Percentiles rank a stretch among this genome's conserved stretches.
phyloP scores from a whole-genome alignment of 2,888 invertebrate species.

The Cryptophagus acutangulus region DNA sequence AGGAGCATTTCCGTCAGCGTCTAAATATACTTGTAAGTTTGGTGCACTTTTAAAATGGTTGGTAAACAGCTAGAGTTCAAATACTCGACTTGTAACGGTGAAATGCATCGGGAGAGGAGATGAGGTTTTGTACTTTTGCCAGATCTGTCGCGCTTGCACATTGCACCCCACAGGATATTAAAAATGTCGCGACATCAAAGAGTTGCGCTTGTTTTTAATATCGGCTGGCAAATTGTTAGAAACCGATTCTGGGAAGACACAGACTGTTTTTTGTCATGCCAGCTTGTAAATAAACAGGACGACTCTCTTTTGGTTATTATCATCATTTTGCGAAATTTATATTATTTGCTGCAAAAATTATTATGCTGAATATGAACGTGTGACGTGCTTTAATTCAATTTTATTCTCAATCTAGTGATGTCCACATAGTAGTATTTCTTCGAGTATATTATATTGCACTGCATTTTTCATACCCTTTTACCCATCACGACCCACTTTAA shows the following conservation, averaged over 20 bases:
- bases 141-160: conserved; percentile 20
- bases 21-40: conserved; percentile 23
- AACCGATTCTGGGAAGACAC: conserved; percentile 20
- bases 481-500: no score
- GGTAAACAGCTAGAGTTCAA: conserved; percentile 29
- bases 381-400: no score
- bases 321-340: neutral
- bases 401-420: no score
- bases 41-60: conserved; percentile 28
- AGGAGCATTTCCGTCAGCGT: conserved; percentile 19
- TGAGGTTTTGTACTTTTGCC: conserved; percentile 22
- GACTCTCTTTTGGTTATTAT: neutral
- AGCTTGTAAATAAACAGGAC: conserved; percentile 3
- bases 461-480: no score
- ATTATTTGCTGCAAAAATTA: conserved; percentile 1
- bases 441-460: no score
- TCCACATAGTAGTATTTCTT: no score
- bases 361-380: no score
- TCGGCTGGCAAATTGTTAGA: conserved; percentile 23
- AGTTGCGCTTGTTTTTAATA: conserved; percentile 23
- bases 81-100: conserved; percentile 23
- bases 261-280: conserved; percentile 3
- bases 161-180: conserved; percentile 25
- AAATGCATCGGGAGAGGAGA: conserved; percentile 13
- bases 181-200: conserved; percentile 29